Conservation (phyloP, 2,113 vertebrate genomes). For the Bettongia penicillata region DNA sequence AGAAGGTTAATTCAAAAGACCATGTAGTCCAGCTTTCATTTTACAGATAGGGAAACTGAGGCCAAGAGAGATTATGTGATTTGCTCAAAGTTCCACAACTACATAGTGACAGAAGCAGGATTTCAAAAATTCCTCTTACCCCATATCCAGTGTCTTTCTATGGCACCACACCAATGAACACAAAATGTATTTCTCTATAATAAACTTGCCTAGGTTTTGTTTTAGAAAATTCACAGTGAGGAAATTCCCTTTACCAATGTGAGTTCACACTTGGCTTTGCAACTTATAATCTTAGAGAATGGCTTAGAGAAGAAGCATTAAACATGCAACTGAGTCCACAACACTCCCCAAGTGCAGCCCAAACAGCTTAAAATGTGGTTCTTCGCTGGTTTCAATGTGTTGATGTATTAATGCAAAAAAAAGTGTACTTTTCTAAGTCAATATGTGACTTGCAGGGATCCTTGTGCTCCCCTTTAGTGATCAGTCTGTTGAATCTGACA, state of each 20-base stretch:
- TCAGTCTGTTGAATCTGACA: background rate
- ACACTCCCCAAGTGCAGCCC: background rate
- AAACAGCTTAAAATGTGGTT: background rate
- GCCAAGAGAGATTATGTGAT: background rate
- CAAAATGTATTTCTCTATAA: background rate
- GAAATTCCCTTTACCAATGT: background rate
- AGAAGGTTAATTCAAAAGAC: background rate
- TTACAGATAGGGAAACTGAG: background rate
- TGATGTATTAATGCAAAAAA: background rate
- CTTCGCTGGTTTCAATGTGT: slow-evolving; percentile 4
- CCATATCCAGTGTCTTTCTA: background rate
- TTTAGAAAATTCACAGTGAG: background rate
- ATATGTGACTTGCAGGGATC: background rate
- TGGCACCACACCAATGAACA: background rate
- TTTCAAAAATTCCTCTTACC: background rate
- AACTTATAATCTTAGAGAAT: background rate
- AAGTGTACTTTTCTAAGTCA: background rate
- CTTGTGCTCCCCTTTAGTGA: background rate
- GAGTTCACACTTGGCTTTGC: background rate
- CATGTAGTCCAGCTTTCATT: background rate
- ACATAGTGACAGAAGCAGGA: background rate
- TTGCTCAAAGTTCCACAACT: background rate
- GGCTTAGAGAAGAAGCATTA: background rate
- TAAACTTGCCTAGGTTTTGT: background rate
- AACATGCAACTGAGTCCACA: background rate